Base-by-base conservation (phyloP, 92 coral and sea anemone genomes). In the Chrysogorgia sp. region DNA sequence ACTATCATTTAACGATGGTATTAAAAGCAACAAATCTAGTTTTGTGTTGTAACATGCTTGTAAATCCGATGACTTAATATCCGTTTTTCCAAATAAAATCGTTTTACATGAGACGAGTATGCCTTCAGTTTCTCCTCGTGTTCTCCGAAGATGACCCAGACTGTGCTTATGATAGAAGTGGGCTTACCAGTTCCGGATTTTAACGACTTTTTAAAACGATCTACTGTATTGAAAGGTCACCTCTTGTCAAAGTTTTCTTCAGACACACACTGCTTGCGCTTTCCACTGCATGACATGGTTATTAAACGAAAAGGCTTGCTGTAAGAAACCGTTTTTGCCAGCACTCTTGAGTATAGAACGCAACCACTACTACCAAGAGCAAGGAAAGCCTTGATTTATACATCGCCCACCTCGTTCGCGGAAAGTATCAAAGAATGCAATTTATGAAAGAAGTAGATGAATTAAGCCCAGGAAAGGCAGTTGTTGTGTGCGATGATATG, bases 351-450 rank as follows among this genome's bases (percentile, higher is more conserved):
- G 22, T 7, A 32, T 34, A 14, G 15, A 41, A 28, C 77, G 77
- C 47, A 71, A 52, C 6, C 7, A 52, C 22, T 52, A 52, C 26
- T 52, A 52, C 26, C 59, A 52, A 52, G 26, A 23, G 26, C 40
- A 30, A 31, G 48, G 59, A 23, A 52, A 6, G 17, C 9, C 21
- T 52, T 52, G 59, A 17, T 52, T 17, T 19, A 32, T 75, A 75
- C 80, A 75, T 60, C 7, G 68, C 67, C 32, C 80, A 75, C 33
- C 67, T 75, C 20, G 64, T 75, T 31, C 64, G 70, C 33, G 83
- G 83, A 23, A 77, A 63, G 47, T 64, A 77, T 34, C 75, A 77
- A 37, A 63, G 74, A 23, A 40, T 50, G 74, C 59, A 57, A 40
- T 77, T 77, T 53, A 29, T 77, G 30, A 25, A 48, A 40, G 83